A percentile compares a stretch with the other conserved stretches of the same genome.
Evolutionary conservation across 2,113 vertebrate genomes (phyloP).

Genomic region (Oryzias javanicus): DNA sequence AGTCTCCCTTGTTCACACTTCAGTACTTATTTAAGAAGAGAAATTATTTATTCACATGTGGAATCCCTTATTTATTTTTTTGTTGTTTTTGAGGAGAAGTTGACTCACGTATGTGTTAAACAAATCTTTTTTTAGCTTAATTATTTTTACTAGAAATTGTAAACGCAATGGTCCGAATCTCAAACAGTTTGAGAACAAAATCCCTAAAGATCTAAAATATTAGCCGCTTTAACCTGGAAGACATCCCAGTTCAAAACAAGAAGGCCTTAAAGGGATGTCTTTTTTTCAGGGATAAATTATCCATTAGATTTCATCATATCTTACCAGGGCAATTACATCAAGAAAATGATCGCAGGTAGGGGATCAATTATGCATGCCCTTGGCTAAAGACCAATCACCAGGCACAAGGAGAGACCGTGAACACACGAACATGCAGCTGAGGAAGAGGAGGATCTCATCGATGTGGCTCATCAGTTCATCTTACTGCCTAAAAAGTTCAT

Average conservation of each 20-base stretch:
- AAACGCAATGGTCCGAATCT: too few species aligned
- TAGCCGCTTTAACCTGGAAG: slow-evolving; percentile 2
- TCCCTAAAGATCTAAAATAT: neutral
- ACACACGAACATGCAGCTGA: slow-evolving; percentile 61
- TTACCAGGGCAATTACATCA: slow-evolving; percentile 99
- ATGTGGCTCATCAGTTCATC: slow-evolving; percentile 99
- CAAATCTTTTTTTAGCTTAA: too few species aligned
- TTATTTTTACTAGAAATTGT: too few species aligned
- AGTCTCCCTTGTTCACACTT: too few species aligned
- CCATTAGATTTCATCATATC: slow-evolving; percentile 99
- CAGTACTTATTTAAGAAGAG: too few species aligned
- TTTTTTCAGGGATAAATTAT: slow-evolving; percentile 90
- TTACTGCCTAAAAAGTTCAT: slow-evolving; percentile 99
- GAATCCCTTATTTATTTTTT: too few species aligned
- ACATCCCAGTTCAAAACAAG: slow-evolving; percentile 2
- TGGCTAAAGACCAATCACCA: slow-evolving; percentile 94
- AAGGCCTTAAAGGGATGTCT: slow-evolving; percentile 57
- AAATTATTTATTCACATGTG: too few species aligned
- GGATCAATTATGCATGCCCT: slow-evolving; percentile 99
- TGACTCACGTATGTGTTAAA: too few species aligned
- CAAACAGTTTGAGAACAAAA: neutral
- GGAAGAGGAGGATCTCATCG: slow-evolving; percentile 90
- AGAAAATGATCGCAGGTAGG: slow-evolving; percentile 96
- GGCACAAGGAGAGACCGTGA: slow-evolving; percentile 90
- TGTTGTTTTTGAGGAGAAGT: too few species aligned